Percentiles rank a stretch among this genome's conserved stretches.
Evolutionary conservation across 2,888 invertebrate genomes (phyloP).

Genomic region (Adela reaumurella): DNA sequence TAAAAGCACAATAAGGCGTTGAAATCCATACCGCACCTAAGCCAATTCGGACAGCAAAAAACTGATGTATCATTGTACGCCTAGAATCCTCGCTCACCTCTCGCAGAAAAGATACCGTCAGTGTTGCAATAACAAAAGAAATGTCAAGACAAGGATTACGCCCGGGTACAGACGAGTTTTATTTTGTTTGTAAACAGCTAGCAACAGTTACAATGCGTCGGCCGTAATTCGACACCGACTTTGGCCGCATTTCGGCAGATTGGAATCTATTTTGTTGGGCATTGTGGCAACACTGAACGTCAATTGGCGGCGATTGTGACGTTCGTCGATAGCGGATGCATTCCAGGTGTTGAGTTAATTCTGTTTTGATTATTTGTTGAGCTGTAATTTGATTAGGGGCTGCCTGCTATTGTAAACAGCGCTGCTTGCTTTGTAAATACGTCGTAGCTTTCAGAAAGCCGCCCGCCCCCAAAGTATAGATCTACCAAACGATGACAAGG

Average conservation of each 20-base stretch:
- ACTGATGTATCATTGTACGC: background rate
- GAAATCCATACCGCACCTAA: slow-evolving; percentile 46
- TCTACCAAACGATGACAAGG: too few relatives aligned
- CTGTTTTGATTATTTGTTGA: background rate
- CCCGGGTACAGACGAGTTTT: slow-evolving; percentile 30
- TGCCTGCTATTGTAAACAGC: background rate
- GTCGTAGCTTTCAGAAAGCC: background rate
- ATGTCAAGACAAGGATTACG: background rate
- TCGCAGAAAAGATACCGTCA: background rate
- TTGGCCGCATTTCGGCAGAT: background rate
- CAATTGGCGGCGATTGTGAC: background rate
- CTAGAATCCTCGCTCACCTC: background rate
- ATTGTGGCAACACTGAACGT: background rate
- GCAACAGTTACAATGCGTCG: slow-evolving; percentile 27
- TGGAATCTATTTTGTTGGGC: background rate
- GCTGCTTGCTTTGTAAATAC: background rate
- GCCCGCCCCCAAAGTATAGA: background rate
- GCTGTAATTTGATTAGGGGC: background rate
- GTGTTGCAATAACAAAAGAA: background rate
- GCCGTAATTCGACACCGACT: slow-evolving; percentile 46
- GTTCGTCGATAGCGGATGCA: background rate
- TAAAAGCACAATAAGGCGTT: slow-evolving; percentile 50
- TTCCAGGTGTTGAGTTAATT: background rate
- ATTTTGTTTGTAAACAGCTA: slow-evolving; percentile 54
- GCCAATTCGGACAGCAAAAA: slow-evolving; percentile 10